Conservation (phyloP, 37 sponge, comb jelly and placozoan genomes). For the Corticium candelabrum region DNA sequence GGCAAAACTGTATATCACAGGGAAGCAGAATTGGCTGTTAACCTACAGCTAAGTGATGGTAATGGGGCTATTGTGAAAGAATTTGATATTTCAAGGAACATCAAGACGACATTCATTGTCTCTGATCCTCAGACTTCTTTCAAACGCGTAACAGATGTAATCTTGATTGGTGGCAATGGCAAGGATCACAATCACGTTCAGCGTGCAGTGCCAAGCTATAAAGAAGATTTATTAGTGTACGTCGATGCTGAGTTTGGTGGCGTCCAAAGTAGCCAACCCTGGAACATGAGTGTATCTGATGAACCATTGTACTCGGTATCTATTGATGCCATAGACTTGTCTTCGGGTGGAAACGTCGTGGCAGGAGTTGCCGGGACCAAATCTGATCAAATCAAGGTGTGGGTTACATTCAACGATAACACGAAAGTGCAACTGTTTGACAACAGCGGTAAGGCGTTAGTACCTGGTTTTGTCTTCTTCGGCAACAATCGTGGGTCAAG, state of each 20-base stretch:
- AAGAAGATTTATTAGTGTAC: neutral
- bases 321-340: slow-evolving; percentile 9
- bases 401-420: slow-evolving; percentile 25
- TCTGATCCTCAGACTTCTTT: neutral
- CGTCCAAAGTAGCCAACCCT: neutral
- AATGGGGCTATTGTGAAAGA: neutral
- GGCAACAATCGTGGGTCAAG: no score
- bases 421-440: neutral
- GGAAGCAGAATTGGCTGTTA: slow-evolving; percentile 11
- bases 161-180: neutral
- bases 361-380: slow-evolving; percentile 9
- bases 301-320: slow-evolving; percentile 6
- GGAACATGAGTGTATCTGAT: slow-evolving; percentile 11
- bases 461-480: no score
- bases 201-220: neutral
- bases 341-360: slow-evolving; percentile 16
- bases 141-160: neutral
- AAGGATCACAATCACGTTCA: neutral
- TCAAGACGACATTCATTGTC: neutral
- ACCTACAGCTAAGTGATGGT: slow-evolving; percentile 25
- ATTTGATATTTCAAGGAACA: neutral
- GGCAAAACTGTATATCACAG: slow-evolving; percentile 19
- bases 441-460: neutral
- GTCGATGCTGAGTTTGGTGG: slow-evolving; percentile 15
- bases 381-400: slow-evolving; percentile 20